Base-by-base conservation (phyloP, 2,888 invertebrate species). In the Erpobdella octoculata region DNA sequence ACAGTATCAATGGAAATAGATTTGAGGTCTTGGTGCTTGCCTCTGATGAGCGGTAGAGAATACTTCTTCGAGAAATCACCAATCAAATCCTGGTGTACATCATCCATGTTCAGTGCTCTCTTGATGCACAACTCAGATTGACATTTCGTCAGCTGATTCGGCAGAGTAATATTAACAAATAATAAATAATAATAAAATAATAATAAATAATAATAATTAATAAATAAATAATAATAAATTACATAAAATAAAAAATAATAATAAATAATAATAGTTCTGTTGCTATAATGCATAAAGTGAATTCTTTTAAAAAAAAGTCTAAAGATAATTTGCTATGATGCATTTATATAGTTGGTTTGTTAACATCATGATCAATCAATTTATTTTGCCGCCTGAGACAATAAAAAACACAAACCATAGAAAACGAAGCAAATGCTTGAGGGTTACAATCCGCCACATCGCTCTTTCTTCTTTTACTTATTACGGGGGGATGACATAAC, bases 11-110 rank as follows among this genome's bases (percentile, higher is more conserved):
- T 73, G 25, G 79, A 77, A 70, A 82, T 81, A 35, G 77, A 76
- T 74, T 81, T 81, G 68, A 82, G 76, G 75, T 82, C 81, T 38
- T 78, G 77, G 64, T 81, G 79, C 61, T 80, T 80, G 46, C 79
- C 78, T 35, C 74, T 71, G 37, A 79, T 74, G 6, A 78, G 78
- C 0, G 82, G 82, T 70, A 82, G 75, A 53, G 77, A 77, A 76
- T 79, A 80, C 12, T 78, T 71, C 65, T 71, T 71, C 64, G 73
- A 72, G 74, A 74, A 74, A 73, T 82, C 82, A 8, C 80, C 82
- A 48, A 82, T 79, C 6, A 82, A 78, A 65, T 78, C 72, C 5
- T 72, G 73, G 31, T 72, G 68, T 21, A 53, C 38, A 2, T 76
- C 74, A 38, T 73, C 74, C 73, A 78, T 78, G 68, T 71, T 73